Evolutionary conservation across 2,888 invertebrate genomes (phyloP).

Genomic region (Deilephila elpenor): DNA sequence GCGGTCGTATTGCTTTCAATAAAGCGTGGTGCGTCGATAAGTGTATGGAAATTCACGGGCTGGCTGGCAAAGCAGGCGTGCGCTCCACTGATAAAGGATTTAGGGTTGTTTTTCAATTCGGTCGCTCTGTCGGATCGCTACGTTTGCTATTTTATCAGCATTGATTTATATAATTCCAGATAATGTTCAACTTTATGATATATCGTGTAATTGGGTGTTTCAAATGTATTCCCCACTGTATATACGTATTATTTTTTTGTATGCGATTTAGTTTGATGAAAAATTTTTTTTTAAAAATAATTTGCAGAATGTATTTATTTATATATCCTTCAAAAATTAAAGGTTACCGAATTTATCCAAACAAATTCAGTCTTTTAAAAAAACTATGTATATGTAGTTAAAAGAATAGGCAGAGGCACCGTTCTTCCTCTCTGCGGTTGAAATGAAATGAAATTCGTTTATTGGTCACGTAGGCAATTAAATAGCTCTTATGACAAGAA

Average conservation of each 20-base stretch:
- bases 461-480: no score
- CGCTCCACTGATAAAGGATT: constrained; percentile 69
- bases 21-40: constrained; percentile 62
- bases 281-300: not conserved
- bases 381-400: no score
- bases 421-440: no score
- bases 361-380: no score
- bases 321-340: no score
- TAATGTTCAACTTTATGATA: constrained; percentile 21
- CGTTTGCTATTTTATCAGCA: constrained; percentile 52
- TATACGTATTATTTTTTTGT: not conserved
- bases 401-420: no score
- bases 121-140: constrained; percentile 54
- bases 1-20: constrained; percentile 56
- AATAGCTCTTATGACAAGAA: no score
- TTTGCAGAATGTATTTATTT: not conserved
- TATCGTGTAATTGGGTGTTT: not conserved
- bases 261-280: not conserved
- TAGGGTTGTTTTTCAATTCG: constrained; percentile 69
- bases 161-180: constrained; percentile 42
- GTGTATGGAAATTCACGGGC: constrained; percentile 67
- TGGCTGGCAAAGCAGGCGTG: constrained; percentile 61
- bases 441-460: no score
- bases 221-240: not conserved
- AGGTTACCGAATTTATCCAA: no score